Evolutionary conservation across 2,113 vertebrate genomes (phyloP).

Genomic region (Cebus imitator): DNA sequence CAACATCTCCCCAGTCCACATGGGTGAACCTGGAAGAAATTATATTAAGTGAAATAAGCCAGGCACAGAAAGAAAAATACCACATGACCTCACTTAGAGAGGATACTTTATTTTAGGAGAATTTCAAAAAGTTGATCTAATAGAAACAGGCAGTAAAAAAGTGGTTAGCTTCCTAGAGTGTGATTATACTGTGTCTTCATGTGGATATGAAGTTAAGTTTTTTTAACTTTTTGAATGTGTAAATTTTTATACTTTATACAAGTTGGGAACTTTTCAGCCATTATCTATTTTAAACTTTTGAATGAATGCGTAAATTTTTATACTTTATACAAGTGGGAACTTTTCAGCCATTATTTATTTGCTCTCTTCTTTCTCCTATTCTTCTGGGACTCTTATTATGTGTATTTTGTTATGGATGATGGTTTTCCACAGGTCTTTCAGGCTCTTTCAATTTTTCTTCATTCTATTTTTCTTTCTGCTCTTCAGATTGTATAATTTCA

Average conservation of each 20-base stretch:
- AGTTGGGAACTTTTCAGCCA: not conserved
- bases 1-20: not conserved
- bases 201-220: not conserved
- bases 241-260: not conserved
- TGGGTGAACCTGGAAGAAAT: not conserved
- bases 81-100: not conserved
- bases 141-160: not conserved
- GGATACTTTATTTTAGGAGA: too few relatives aligned
- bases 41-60: not conserved
- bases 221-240: not conserved
- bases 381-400: not conserved
- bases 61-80: not conserved
- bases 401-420: not conserved
- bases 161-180: not conserved
- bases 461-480: not conserved
- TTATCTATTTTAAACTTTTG: not conserved
- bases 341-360: not conserved
- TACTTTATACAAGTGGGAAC: not conserved
- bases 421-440: not conserved
- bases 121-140: not conserved
- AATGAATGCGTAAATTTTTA: too few relatives aligned
- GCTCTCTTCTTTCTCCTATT: too few relatives aligned
- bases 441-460: not conserved
- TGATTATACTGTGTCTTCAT: not conserved
- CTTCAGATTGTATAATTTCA: not conserved